These are phyloP conservation scores for Oncorhynchus tshawytscha DNA, from an alignment of 2,113 vertebrate genomes.

Conservation along the genomic window DNA sequence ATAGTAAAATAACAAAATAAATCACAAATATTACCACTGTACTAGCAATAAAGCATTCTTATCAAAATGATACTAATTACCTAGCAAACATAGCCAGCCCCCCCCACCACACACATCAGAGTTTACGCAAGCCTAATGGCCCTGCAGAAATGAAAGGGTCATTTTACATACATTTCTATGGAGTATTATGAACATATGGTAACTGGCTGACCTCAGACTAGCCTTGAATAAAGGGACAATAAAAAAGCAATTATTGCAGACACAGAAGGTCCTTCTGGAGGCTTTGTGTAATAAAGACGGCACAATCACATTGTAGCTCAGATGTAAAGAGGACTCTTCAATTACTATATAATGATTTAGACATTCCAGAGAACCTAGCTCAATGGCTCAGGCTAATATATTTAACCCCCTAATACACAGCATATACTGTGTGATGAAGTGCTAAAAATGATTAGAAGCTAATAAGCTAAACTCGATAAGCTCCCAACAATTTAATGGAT, in stretches of 20 bases:
- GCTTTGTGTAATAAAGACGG: constrained; percentile 25
- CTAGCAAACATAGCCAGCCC: background rate
- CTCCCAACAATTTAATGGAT: no score
- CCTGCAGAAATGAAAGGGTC: constrained; percentile 8
- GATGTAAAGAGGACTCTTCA: constrained; percentile 21
- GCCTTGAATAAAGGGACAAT: constrained; percentile 40
- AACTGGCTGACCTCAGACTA: constrained; percentile 39
- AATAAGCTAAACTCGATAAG: background rate
- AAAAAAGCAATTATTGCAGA: constrained; percentile 44
- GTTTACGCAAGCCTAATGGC: constrained; percentile 2
- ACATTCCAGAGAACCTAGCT: background rate
- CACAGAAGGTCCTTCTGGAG: constrained; percentile 31
- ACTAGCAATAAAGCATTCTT: no score
- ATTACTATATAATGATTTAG: background rate
- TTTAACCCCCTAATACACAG: constrained; percentile 18
- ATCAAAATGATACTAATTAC: background rate
- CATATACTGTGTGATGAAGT: background rate
- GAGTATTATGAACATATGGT: constrained; percentile 40
- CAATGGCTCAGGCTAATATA: constrained; percentile 6
- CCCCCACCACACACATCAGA: background rate
- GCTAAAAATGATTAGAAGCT: background rate
- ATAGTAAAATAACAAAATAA: no score
- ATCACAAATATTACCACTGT: background rate
- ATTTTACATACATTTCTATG: constrained; percentile 4
- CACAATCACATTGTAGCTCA: constrained; percentile 30